These are phyloP conservation scores for Palythoa caribaeorum DNA, from an alignment of 92 coral and sea anemone species.

Conservation along the genomic window DNA sequence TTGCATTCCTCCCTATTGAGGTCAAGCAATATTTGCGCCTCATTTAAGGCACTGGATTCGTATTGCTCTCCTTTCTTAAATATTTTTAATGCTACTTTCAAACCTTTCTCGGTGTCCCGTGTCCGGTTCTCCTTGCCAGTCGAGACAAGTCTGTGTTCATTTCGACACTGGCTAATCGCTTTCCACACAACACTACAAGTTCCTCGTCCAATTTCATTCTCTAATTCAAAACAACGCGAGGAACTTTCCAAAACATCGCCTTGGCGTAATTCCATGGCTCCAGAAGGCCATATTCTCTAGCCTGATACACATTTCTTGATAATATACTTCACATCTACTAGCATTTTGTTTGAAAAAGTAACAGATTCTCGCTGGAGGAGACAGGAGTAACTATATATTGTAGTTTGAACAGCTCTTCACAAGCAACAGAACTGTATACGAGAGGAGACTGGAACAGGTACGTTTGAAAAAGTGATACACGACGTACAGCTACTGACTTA, in stretches of 20 bases:
- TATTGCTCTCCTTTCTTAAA: constrained; percentile 73
- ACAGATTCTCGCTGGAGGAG: background rate
- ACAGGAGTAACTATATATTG: background rate
- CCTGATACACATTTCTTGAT: background rate
- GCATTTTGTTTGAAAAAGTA: constrained; percentile 44
- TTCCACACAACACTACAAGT: constrained; percentile 75
- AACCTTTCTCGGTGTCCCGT: background rate
- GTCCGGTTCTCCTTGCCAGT: background rate
- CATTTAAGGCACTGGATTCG: constrained; percentile 76
- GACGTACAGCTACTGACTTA: background rate
- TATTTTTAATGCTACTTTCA: constrained; percentile 76
- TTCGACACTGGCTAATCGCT: constrained; percentile 26
- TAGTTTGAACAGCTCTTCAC: background rate
- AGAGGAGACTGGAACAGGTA: constrained; percentile 3
- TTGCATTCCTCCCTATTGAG: background rate
- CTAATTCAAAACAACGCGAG: constrained; percentile 61
- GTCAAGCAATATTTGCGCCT: constrained; percentile 66
- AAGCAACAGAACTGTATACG: background rate
- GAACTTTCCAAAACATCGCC: constrained; percentile 62
- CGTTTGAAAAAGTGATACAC: background rate
- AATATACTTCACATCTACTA: constrained; percentile 5
- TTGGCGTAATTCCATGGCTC: constrained; percentile 56
- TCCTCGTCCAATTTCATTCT: constrained; percentile 66
- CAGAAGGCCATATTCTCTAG: background rate
- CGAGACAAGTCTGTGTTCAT: background rate